Evolutionary conservation across 2,113 vertebrate genomes (phyloP).

Genomic region (Callionymus lyra): DNA sequence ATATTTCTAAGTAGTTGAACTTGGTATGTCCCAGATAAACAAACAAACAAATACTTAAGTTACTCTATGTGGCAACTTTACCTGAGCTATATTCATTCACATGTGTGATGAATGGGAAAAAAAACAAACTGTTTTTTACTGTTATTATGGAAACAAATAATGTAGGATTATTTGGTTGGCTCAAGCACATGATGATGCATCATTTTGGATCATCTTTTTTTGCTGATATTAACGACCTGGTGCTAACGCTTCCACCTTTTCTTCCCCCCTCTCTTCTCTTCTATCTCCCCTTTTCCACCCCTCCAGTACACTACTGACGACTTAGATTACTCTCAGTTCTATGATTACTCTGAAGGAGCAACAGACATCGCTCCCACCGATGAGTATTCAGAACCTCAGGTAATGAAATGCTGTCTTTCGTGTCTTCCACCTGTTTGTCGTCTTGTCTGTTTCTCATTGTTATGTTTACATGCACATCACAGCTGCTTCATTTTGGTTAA

Average conservation of each 20-base stretch:
- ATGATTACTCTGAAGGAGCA: slow-evolving; percentile 91
- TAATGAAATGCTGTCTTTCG: slow-evolving; percentile 65
- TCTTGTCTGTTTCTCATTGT: slow-evolving; percentile 30
- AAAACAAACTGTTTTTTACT: neutral
- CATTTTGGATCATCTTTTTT: slow-evolving; percentile 23
- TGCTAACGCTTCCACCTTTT: slow-evolving; percentile 58
- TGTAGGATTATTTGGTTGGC: neutral
- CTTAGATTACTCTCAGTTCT: slow-evolving; percentile 82
- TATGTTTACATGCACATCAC: slow-evolving; percentile 21
- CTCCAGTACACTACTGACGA: slow-evolving; percentile 85
- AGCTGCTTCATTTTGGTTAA: neutral
- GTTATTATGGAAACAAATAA: slow-evolving; percentile 1
- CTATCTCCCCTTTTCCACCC: slow-evolving; percentile 66
- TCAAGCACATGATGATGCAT: slow-evolving; percentile 23
- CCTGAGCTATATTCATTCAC: too few relatives aligned
- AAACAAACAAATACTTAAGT: too few relatives aligned
- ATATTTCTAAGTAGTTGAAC: too few relatives aligned
- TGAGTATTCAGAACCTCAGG: slow-evolving; percentile 84
- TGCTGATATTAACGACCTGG: slow-evolving; percentile 56
- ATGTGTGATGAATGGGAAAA: neutral
- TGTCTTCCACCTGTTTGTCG: slow-evolving; percentile 20
- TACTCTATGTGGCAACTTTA: too few relatives aligned
- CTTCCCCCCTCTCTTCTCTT: slow-evolving; percentile 55
- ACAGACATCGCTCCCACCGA: slow-evolving; percentile 74
- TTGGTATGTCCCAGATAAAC: too few relatives aligned